Evolutionary conservation across 2,113 vertebrate species (phyloP), one percentile per base, ranked within the genome.

Genomic region (Crocuta crocuta): DNA sequence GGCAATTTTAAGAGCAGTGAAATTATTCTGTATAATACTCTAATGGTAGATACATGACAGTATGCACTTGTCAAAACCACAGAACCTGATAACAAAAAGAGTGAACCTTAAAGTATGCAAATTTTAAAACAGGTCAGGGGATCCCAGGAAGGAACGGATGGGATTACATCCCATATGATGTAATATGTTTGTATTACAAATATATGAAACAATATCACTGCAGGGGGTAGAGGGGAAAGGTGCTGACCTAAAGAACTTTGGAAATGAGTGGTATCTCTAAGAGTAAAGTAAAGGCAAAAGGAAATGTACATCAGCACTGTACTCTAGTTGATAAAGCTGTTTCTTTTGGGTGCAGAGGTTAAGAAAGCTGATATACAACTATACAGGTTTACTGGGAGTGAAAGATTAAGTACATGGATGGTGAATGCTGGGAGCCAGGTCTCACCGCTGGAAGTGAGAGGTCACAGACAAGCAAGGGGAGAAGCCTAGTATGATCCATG

Each of bases 221-320:
- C 7, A 65, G n/a, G n/a, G 8, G 58, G 73, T 43, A 12, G 31
- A 5, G 26, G n/a, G n/a, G 45, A 31, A 6, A 11, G 39, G 33
- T 83, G 45, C 26, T 82, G 24, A 84, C 33, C 48, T 55, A 95
- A 45, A 15, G 58, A 83, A 68, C 23, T 68, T 1, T 68, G 10
- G 48, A 95, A 85, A 74, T 31, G 33, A 65, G 43, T 17, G 28
- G 35, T 78, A 48, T 58, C 26, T 93, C 2, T 45, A 79, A 78
- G 61, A 50, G 45, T 86, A 45, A 86, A 94, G 61, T 66, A 43
- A 86, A 94, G 35, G 61, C n/a, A 93, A 86, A 78, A 55, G n/a
- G 21, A 79, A 68, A 48, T 86, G 10, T 55, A 68, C 35, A 87
- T 68, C 66, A 87, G 73, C 50, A 68, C 15, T 39, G 53, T 78